Evolutionary conservation across 2,113 vertebrate species (phyloP).

Genomic region (Pao palembangensis): DNA sequence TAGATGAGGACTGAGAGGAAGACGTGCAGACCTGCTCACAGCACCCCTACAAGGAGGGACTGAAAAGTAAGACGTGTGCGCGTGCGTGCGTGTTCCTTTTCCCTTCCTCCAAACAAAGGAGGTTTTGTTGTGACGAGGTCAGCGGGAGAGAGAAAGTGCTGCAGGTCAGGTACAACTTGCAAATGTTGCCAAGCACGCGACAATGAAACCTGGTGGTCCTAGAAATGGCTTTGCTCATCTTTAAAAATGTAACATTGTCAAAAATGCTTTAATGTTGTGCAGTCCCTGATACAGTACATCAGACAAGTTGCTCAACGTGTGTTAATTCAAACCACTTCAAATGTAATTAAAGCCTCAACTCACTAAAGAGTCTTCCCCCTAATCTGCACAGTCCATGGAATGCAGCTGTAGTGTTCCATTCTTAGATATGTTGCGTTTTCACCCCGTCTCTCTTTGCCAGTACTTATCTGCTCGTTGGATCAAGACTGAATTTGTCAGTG

Average conservation of each 20-base stretch:
- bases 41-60: neutral
- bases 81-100: neutral
- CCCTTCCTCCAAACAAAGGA: slow-evolving; percentile 11
- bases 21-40: neutral
- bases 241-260: too few relatives aligned
- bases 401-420: neutral
- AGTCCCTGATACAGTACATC: too few relatives aligned
- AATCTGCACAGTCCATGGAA: too few relatives aligned
- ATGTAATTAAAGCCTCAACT: too few relatives aligned
- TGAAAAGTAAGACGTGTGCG: slow-evolving; percentile 3
- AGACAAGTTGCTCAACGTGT: too few relatives aligned
- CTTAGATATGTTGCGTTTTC: neutral
- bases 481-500: neutral
- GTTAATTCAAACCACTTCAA: too few relatives aligned
- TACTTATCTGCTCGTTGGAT: slow-evolving; percentile 12
- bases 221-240: too few relatives aligned
- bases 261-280: too few relatives aligned
- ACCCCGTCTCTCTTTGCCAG: neutral
- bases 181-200: neutral
- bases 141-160: neutral
- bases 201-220: too few relatives aligned
- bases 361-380: too few relatives aligned
- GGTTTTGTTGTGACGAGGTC: neutral
- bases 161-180: neutral
- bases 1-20: too few relatives aligned